phyloP scores from a whole-genome alignment of 1,140 invertebrate genomes.

The Pseudomyrmex flavicornis region DNA sequence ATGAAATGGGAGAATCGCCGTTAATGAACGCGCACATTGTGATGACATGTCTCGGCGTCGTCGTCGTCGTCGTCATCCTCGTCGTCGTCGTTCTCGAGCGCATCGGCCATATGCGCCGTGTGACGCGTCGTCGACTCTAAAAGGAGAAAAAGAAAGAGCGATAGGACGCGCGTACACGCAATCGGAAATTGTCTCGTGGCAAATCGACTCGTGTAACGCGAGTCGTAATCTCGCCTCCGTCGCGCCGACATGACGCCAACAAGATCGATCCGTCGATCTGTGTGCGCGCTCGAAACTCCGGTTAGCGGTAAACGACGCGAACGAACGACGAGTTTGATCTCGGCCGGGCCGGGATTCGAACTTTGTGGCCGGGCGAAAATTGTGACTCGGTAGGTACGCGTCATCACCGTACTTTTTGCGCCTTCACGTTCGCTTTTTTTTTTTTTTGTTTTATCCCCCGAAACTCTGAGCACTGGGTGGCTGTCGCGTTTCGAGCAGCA shows the following conservation, averaged over 20 bases:
- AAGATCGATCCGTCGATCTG: constrained; percentile 68
- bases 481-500: no score
- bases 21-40: neutral
- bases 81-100: neutral
- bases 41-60: neutral
- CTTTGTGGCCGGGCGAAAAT: neutral
- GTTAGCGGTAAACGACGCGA: neutral
- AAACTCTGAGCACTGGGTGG: neutral
- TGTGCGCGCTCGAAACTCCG: neutral
- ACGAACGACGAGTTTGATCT: neutral
- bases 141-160: neutral
- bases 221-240: constrained; percentile 13
- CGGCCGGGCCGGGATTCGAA: neutral
- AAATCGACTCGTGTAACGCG: constrained; percentile 1
- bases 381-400: neutral
- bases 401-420: neutral
- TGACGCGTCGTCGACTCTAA: no score
- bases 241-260: constrained; percentile 69
- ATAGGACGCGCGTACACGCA: constrained; percentile 61
- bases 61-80: neutral
- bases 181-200: constrained; percentile 26
- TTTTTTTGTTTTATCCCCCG: neutral
- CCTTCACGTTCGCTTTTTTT: neutral
- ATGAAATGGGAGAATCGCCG: neutral
- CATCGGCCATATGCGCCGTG: constrained; percentile 39